Conservation (phyloP, 2,797 vertebrate species). For the Cebuella pygmaea region DNA sequence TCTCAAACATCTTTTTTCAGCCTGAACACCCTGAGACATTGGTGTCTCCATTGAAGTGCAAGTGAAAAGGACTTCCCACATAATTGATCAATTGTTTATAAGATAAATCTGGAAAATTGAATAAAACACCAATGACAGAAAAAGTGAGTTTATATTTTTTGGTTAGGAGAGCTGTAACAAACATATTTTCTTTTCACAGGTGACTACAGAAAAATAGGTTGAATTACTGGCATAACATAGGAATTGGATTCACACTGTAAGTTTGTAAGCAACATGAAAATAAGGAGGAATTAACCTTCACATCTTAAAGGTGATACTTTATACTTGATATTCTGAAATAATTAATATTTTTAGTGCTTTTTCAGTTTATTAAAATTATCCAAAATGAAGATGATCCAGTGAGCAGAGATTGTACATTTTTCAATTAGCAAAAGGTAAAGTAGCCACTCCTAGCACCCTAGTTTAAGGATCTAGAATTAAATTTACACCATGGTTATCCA, state of each 20-base stretch:
- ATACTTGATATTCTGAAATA: neutral
- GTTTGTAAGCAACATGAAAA: neutral
- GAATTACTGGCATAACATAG: neutral
- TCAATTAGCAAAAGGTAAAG: neutral
- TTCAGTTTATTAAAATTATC: constrained; percentile 23
- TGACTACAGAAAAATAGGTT: neutral
- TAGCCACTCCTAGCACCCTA: neutral
- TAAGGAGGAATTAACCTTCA: neutral
- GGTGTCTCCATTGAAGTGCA: neutral
- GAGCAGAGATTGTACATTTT: neutral
- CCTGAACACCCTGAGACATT: neutral
- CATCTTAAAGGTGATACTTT: neutral
- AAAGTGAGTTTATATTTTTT: neutral
- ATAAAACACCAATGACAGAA: neutral
- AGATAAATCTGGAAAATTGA: neutral
- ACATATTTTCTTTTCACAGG: neutral
- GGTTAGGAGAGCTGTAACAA: neutral
- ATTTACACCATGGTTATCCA: neutral
- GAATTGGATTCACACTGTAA: neutral
- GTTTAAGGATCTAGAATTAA: neutral
- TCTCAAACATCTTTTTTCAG: neutral
- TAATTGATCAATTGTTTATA: neutral
- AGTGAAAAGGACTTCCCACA: neutral
- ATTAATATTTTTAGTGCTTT: neutral
- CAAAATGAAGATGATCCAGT: neutral